These are phyloP conservation scores for Eulacestoma nigropectus DNA, from an alignment of 2,113 vertebrate genomes.

Conservation along the genomic window DNA sequence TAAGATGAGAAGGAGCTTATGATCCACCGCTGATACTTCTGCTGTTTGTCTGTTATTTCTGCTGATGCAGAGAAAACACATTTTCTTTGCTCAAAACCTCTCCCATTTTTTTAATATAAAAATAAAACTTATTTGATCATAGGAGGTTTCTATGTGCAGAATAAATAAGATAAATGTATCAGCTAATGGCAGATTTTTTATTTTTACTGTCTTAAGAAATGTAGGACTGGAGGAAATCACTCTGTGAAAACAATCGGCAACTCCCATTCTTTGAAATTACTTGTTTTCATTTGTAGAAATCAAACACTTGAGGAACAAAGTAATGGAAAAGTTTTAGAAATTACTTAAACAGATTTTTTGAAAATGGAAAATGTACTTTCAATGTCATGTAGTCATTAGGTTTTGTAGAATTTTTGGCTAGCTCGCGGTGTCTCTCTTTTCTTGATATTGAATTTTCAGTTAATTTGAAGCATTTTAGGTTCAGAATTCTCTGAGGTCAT, in stretches of 20 bases:
- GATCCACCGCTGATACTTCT: constrained; percentile 1
- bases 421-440: background rate
- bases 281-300: background rate
- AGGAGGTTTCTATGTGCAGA: background rate
- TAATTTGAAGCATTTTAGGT: background rate
- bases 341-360: background rate
- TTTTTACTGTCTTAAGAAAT: background rate
- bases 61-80: background rate
- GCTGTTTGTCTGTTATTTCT: constrained; percentile 17
- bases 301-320: background rate
- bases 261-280: background rate
- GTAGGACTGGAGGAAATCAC: background rate
- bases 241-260: background rate
- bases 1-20: constrained; percentile 22
- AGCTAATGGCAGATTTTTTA: background rate
- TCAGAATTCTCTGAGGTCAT: background rate
- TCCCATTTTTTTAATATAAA: background rate
- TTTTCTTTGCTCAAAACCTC: background rate
- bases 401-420: background rate
- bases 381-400: too few species aligned
- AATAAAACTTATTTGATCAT: background rate
- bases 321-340: background rate
- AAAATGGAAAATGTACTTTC: background rate
- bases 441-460: background rate
- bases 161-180: background rate